Conservation (phyloP, 2,113 vertebrate species). For the Delphinus delphis region DNA sequence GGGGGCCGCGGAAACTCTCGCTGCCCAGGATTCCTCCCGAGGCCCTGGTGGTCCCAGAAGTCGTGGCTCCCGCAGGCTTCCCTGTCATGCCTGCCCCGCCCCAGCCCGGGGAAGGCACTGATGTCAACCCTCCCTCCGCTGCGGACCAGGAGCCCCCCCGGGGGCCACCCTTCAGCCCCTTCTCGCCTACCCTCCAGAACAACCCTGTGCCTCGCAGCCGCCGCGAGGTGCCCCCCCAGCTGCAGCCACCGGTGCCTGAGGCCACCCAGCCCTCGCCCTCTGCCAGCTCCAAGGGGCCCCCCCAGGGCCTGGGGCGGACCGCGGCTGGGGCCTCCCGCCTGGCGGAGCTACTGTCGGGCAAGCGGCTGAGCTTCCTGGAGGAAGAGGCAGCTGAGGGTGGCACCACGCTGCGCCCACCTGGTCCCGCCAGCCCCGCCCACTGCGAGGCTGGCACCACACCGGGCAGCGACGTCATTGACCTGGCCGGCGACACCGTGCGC, state of each 20-base stretch:
- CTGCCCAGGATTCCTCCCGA: constrained; percentile 98
- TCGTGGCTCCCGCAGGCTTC: constrained; percentile 91
- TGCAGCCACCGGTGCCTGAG: constrained; percentile 84
- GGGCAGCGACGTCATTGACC: constrained; percentile 89
- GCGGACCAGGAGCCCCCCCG: constrained; percentile 82
- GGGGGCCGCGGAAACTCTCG: constrained; percentile 95
- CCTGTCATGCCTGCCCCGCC: constrained; percentile 81
- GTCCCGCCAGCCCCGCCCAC: constrained; percentile 68
- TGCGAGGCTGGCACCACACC: constrained; percentile 87
- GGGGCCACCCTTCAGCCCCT: constrained; percentile 84
- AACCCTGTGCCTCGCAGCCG: constrained; percentile 95
- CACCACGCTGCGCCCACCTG: constrained; percentile 77
- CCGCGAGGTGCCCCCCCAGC: constrained; percentile 93
- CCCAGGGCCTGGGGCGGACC: constrained; percentile 82
- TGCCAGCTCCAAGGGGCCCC: constrained; percentile 77
- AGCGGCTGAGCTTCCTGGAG: constrained; percentile 92
- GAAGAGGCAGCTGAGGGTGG: constrained; percentile 86
- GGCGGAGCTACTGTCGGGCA: constrained; percentile 87
- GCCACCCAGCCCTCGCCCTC: constrained; percentile 77
- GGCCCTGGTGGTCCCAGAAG: constrained; percentile 95
- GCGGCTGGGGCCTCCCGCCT: constrained; percentile 74
- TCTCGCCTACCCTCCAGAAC: constrained; percentile 92
- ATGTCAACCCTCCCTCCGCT: constrained; percentile 86
- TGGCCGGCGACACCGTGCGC: constrained; percentile 92
- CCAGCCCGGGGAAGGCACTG: constrained; percentile 83